These are phyloP conservation scores for Penaeus chinensis DNA, from an alignment of 1,140 invertebrate genomes.

Conservation along the genomic window DNA sequence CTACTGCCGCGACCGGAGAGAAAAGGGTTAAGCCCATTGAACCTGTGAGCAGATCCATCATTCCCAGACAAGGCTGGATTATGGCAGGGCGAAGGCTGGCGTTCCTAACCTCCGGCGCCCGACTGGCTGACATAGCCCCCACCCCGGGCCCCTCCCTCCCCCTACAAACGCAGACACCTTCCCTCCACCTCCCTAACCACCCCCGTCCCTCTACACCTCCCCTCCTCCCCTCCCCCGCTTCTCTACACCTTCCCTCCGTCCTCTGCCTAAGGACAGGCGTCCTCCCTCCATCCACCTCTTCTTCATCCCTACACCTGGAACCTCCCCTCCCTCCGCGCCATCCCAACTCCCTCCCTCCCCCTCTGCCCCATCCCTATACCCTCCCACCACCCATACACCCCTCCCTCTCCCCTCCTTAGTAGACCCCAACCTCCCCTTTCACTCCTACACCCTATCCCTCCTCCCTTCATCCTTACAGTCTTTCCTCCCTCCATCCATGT, in stretches of 20 bases:
- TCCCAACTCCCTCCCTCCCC: background rate
- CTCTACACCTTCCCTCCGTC: too few species aligned
- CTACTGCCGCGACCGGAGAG: slow-evolving; percentile 5
- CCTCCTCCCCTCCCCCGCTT: too few species aligned
- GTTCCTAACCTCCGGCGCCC: background rate
- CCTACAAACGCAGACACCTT: too few species aligned
- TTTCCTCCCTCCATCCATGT: background rate
- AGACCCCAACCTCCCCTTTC: background rate
- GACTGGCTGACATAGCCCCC: too few species aligned
- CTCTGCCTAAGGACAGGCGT: background rate
- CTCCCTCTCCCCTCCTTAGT: background rate
- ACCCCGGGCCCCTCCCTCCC: too few species aligned
- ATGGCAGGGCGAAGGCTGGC: background rate
- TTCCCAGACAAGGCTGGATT: slow-evolving; percentile 7
- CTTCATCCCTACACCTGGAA: background rate
- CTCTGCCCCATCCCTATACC: background rate
- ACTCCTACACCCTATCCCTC: background rate
- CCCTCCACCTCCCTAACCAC: too few species aligned
- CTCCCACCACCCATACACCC: background rate
- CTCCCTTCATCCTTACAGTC: background rate
- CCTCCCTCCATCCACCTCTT: background rate
- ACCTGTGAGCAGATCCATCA: background rate
- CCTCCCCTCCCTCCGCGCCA: background rate
- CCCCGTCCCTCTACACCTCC: too few species aligned
- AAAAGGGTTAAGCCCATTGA: slow-evolving; percentile 6